A percentile compares a stretch with the other conserved stretches of the same genome.
These are phyloP conservation scores for Elaphurus davidianus DNA, from an alignment of 2,113 vertebrate species.

Conservation along the genomic window DNA sequence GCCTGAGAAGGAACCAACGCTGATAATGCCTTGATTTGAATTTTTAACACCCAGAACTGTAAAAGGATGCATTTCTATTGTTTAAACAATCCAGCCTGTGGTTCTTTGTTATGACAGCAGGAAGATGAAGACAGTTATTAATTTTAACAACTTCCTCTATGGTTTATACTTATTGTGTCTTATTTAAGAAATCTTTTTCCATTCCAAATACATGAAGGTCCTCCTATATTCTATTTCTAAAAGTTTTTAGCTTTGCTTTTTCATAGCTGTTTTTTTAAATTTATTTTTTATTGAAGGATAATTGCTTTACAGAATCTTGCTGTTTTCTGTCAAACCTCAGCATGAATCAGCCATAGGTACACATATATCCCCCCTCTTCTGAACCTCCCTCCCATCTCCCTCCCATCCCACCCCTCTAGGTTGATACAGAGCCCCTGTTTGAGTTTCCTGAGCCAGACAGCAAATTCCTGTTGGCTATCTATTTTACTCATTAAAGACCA, in stretches of 20 bases:
- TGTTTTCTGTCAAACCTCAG: not conserved
- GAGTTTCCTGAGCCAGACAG: not conserved
- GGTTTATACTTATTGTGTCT: not conserved
- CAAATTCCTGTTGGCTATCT: not conserved
- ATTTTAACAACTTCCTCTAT: not conserved
- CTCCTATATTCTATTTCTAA: not conserved
- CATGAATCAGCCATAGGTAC: not conserved
- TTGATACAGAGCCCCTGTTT: not conserved
- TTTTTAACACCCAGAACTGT: not conserved
- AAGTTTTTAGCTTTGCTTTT: not conserved
- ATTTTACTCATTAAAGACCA: not conserved
- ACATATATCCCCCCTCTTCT: not conserved
- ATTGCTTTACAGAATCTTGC: not conserved
- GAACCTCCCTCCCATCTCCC: not conserved
- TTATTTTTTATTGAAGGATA: not conserved
- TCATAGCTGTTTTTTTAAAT: not conserved
- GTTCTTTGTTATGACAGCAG: not conserved
- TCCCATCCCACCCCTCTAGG: not conserved
- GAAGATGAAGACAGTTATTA: not conserved
- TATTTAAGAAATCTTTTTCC: not conserved
- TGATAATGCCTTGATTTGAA: not conserved
- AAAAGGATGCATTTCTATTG: not conserved
- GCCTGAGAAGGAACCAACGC: not conserved
- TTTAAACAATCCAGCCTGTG: not conserved
- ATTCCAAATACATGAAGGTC: not conserved